phyloP scores from a whole-genome alignment of 64 coral and sea anemone genomes.

The Cladopsammia gracilis region DNA sequence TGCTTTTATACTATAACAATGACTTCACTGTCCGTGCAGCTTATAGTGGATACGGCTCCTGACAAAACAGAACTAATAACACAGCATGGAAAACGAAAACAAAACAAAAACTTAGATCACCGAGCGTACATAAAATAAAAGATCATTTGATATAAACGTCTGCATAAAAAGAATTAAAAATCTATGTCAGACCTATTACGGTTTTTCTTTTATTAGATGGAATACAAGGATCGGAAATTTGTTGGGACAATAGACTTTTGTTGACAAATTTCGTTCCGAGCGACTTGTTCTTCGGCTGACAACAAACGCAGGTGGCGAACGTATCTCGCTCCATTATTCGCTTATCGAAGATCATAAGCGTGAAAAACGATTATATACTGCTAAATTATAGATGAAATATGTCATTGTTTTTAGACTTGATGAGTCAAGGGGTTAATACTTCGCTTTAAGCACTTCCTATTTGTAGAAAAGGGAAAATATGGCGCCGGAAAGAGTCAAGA shows the following conservation, averaged over 20 bases:
- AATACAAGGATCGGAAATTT: not conserved
- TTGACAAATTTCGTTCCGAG: not conserved
- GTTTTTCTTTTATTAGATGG: no score
- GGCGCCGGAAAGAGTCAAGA: not conserved
- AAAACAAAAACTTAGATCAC: no score
- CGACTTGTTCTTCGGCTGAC: not conserved
- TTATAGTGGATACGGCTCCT: not conserved
- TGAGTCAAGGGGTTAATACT: constrained; percentile 34
- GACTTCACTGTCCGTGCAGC: not conserved
- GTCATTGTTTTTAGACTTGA: constrained; percentile 43
- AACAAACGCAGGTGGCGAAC: constrained; percentile 6
- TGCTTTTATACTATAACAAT: not conserved
- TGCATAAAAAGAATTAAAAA: no score
- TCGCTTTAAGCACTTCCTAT: not conserved
- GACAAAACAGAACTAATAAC: not conserved
- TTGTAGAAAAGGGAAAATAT: constrained; percentile 32
- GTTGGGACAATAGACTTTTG: not conserved
- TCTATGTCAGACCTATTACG: no score
- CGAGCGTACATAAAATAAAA: no score
- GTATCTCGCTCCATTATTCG: not conserved
- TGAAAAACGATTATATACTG: constrained; percentile 26
- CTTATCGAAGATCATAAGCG: not conserved
- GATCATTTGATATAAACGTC: no score
- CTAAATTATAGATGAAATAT: constrained; percentile 52
- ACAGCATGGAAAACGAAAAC: not conserved